Evolutionary conservation across 2,113 vertebrate genomes (phyloP).

Genomic region (Actenoides hombroni): DNA sequence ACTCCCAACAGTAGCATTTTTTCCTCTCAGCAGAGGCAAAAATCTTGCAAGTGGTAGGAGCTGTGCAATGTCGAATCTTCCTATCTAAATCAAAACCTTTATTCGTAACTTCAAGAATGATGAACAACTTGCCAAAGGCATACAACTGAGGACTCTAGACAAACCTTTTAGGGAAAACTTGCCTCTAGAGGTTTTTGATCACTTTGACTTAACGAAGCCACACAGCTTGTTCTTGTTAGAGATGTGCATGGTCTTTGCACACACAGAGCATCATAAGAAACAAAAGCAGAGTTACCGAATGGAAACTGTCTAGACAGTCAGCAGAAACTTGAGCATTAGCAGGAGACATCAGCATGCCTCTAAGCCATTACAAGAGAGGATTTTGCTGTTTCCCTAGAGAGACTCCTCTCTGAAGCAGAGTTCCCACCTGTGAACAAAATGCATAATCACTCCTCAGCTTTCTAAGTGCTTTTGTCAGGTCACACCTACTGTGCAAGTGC

Average conservation of each 20-base stretch:
- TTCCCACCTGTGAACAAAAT: neutral
- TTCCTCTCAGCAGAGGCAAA: neutral
- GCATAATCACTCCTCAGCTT: neutral
- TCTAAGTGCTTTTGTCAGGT: neutral
- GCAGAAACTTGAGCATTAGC: constrained; percentile 42
- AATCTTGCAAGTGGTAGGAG: neutral
- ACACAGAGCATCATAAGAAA: neutral
- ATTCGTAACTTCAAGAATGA: neutral
- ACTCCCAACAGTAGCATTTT: neutral
- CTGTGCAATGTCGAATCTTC: neutral
- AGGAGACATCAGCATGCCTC: constrained; percentile 17
- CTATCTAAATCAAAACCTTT: neutral
- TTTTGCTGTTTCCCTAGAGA: neutral
- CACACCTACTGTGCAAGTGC: neutral
- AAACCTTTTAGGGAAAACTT: constrained; percentile 24
- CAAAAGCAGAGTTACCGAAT: neutral
- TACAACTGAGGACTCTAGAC: neutral
- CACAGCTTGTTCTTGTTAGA: neutral
- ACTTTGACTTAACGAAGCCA: constrained; percentile 12
- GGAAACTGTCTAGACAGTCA: constrained; percentile 44
- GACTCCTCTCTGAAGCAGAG: neutral
- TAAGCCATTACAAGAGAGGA: neutral
- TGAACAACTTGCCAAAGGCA: neutral
- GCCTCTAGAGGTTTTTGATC: constrained; percentile 9
- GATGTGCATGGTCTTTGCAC: neutral